phyloP scores from a whole-genome alignment of 2,797 vertebrate species.

The Syngnathus acus region DNA sequence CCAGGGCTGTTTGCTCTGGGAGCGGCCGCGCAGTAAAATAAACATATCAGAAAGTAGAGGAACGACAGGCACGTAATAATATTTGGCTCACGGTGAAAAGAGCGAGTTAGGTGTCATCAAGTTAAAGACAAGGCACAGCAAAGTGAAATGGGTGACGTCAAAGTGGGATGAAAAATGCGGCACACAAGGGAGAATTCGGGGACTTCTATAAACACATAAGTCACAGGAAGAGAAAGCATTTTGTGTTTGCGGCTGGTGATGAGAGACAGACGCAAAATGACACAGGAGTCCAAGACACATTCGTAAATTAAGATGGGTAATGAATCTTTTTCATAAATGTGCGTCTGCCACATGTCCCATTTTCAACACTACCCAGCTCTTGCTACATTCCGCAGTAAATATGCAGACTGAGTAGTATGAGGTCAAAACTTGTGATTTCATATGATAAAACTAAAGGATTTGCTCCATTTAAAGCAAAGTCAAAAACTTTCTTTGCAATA shows the following conservation, averaged over 20 bases:
- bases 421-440: not conserved
- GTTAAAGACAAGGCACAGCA: not conserved
- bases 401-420: not conserved
- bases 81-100: conserved; percentile 16
- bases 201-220: conserved; percentile 28
- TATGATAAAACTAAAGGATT: not conserved
- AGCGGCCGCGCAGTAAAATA: conserved; percentile 50
- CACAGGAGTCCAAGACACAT: conserved; percentile 5
- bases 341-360: not conserved
- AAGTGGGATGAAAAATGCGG: conserved; percentile 8
- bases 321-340: conserved; percentile 26
- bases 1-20: conserved; percentile 51
- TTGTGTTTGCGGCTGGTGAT: conserved; percentile 17
- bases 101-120: conserved; percentile 3
- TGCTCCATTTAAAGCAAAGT: not conserved
- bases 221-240: conserved; percentile 6
- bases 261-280: conserved; percentile 11
- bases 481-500: no score
- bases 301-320: not conserved
- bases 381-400: not conserved
- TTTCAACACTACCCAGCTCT: not conserved
- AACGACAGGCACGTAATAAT: conserved; percentile 6
- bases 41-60: conserved; percentile 47
- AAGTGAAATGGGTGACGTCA: conserved; percentile 4
- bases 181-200: conserved; percentile 14